Evolutionary conservation across 2,888 invertebrate species (phyloP).

Genomic region (Hybos culiciformis): DNA sequence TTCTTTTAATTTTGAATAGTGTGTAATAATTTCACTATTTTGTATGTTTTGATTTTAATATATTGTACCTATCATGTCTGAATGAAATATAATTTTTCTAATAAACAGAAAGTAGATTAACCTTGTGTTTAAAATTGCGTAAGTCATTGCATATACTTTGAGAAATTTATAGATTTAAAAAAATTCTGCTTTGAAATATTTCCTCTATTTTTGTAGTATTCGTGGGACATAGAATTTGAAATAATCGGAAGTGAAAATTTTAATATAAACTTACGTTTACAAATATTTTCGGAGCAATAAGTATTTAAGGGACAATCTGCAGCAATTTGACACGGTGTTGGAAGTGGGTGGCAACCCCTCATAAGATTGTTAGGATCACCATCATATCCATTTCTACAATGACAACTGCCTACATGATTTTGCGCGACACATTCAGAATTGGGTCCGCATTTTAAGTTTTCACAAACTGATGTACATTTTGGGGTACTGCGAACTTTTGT

Average conservation of each 20-base stretch:
- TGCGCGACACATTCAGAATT: slow-evolving; percentile 71
- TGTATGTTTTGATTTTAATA: neutral
- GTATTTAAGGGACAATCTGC: slow-evolving; percentile 63
- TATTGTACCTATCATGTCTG: too few relatives aligned
- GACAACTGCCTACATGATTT: slow-evolving; percentile 63
- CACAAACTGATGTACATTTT: slow-evolving; percentile 75
- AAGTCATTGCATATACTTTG: too few relatives aligned
- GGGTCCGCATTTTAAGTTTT: slow-evolving; percentile 59
- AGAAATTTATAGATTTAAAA: too few relatives aligned
- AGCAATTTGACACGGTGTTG: slow-evolving; percentile 55
- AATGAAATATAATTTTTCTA: too few relatives aligned
- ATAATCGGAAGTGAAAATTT: too few relatives aligned
- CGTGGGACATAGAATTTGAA: too few relatives aligned
- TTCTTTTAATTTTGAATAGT: too few relatives aligned
- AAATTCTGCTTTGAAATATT: too few relatives aligned
- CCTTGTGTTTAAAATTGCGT: too few relatives aligned
- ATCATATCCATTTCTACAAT: slow-evolving; percentile 63
- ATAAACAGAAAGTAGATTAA: too few relatives aligned
- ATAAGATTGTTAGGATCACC: slow-evolving; percentile 58
- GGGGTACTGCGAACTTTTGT: slow-evolving; percentile 53
- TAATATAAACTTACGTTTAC: slow-evolving; percentile 67
- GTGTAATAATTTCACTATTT: neutral
- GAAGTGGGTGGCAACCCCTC: slow-evolving; percentile 60
- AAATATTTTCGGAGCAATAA: slow-evolving; percentile 67
- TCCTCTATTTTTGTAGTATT: too few relatives aligned